Evolutionary conservation across 2,113 vertebrate genomes (phyloP).

Genomic region (Siniperca chuatsi): DNA sequence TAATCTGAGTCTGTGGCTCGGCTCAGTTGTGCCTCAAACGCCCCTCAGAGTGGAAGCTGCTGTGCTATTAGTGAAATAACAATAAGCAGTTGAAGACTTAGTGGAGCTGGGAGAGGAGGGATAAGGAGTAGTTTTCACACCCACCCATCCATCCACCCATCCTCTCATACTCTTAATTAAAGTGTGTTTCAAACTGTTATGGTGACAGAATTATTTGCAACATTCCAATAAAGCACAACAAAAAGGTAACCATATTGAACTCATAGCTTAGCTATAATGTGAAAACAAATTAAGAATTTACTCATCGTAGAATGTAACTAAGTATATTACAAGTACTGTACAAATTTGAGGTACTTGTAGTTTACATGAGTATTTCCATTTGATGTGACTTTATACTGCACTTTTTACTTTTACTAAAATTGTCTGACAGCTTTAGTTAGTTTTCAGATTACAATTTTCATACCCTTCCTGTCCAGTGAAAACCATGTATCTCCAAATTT

Average conservation of each 20-base stretch:
- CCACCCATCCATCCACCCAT: neutral
- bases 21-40: slow-evolving; percentile 44
- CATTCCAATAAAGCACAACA: neutral
- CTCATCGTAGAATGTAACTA: no score
- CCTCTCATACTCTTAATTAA: neutral
- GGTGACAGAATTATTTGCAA: neutral
- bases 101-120: slow-evolving; percentile 16
- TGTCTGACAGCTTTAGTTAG: no score
- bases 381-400: no score
- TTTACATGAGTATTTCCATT: no score
- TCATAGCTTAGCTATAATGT: neutral
- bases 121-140: neutral
- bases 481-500: no score
- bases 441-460: no score
- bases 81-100: slow-evolving; percentile 52
- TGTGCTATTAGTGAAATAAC: slow-evolving; percentile 62
- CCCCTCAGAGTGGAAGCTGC: slow-evolving; percentile 53
- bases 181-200: neutral
- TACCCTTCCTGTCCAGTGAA: no score
- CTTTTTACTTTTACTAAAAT: no score
- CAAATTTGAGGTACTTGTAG: no score
- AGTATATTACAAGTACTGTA: no score
- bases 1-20: slow-evolving; percentile 60
- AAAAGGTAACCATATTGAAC: neutral
- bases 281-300: neutral